Conservation (phyloP, 2,113 vertebrate species). For the Prionailurus bengalensis region DNA sequence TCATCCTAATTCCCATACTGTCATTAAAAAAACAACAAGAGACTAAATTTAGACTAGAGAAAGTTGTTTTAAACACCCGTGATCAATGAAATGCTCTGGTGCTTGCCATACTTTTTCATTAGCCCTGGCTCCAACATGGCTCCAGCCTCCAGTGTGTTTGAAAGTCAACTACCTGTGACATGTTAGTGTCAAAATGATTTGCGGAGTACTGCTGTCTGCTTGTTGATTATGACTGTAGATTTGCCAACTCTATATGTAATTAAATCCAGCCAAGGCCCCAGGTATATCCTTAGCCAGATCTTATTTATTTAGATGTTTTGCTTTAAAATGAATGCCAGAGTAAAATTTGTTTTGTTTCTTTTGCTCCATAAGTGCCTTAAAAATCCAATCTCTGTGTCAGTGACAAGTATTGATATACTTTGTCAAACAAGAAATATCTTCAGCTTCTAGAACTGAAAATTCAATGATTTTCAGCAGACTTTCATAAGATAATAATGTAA, state of each 20-base stretch:
- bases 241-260: constrained; percentile 38
- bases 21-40: not conserved
- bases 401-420: constrained; percentile 84
- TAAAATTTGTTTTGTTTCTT: constrained; percentile 78
- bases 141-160: not conserved
- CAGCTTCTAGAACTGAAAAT: constrained; percentile 79
- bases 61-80: not conserved
- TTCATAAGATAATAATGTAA: constrained; percentile 86
- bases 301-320: constrained; percentile 71
- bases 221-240: not conserved
- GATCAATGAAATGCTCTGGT: not conserved
- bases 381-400: constrained; percentile 81
- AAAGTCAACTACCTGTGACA: not conserved
- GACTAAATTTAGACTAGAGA: not conserved
- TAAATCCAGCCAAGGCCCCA: constrained; percentile 53
- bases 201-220: not conserved
- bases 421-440: constrained; percentile 85
- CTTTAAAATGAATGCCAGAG: constrained; percentile 57
- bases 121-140: not conserved
- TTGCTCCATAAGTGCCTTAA: constrained; percentile 75
- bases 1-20: not conserved
- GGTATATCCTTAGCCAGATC: constrained; percentile 55
- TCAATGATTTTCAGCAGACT: constrained; percentile 79
- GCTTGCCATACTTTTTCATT: accelerated
- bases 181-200: not conserved